Conservation (phyloP, 2,113 vertebrate species). For the Entosphenus tridentatus region DNA sequence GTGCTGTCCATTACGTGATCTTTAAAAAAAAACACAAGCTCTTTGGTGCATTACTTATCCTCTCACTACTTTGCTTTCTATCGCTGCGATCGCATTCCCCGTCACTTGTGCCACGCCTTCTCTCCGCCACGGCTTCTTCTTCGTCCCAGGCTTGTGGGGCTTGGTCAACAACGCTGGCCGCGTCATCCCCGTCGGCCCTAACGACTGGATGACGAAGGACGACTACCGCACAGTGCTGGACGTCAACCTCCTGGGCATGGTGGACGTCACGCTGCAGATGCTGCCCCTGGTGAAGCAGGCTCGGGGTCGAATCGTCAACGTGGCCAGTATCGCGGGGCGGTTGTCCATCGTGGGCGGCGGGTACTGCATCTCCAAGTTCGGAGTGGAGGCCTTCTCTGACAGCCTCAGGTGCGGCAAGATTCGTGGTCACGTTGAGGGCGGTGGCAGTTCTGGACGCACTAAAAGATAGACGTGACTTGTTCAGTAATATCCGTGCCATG, state of each 20-base stretch:
- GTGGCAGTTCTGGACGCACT: no score
- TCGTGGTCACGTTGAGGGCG: no score
- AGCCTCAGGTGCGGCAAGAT: slow-evolving; percentile 22
- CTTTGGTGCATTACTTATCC: no score
- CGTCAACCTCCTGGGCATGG: slow-evolving; percentile 32
- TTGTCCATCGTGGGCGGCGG: slow-evolving; percentile 28
- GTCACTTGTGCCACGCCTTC: no score
- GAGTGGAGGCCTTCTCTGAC: slow-evolving; percentile 46
- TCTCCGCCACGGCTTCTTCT: slow-evolving; percentile 5
- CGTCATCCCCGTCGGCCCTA: slow-evolving; percentile 53
- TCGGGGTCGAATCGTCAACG: slow-evolving; percentile 31
- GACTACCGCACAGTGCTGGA: slow-evolving; percentile 34
- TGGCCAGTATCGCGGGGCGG: slow-evolving; percentile 30
- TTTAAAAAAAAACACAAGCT: no score
- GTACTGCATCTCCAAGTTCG: slow-evolving; percentile 35
- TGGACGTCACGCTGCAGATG: slow-evolving; percentile 33
- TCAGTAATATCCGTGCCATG: no score
- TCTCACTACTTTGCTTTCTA: no score
- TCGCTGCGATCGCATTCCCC: no score
- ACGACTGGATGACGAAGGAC: slow-evolving; percentile 54
- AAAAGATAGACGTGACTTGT: no score
- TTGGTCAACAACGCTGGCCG: slow-evolving; percentile 76
- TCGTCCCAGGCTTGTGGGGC: slow-evolving; percentile 47
- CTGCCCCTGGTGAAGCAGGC: slow-evolving; percentile 39
- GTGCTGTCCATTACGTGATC: no score